Conservation (phyloP, 2,113 vertebrate species). For the Strix uralensis region DNA sequence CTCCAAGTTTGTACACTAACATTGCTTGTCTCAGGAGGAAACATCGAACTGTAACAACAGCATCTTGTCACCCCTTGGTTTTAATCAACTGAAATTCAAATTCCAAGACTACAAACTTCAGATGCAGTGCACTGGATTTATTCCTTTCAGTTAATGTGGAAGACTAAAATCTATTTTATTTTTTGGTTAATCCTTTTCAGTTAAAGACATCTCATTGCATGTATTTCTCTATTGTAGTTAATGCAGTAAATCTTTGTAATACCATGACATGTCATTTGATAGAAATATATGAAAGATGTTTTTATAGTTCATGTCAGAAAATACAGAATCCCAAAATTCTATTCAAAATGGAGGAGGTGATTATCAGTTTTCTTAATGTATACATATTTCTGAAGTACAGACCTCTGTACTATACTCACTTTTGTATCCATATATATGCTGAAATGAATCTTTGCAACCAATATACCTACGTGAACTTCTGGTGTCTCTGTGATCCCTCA, state of each 20-base stretch:
- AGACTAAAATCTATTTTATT: background rate
- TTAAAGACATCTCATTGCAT: background rate
- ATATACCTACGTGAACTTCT: background rate
- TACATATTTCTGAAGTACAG: background rate
- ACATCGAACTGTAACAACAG: background rate
- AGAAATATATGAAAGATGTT: background rate
- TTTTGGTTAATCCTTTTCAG: background rate
- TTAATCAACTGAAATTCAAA: background rate
- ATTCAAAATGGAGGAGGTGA: background rate
- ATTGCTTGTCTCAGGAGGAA: background rate
- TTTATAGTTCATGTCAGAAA: background rate
- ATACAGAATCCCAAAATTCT: background rate
- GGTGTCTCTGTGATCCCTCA: background rate
- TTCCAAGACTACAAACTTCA: background rate
- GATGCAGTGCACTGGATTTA: accelerated
- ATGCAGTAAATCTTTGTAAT: background rate
- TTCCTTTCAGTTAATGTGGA: background rate
- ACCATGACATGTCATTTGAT: background rate
- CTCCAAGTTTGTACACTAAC: background rate
- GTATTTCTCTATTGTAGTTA: background rate
- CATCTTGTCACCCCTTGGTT: background rate
- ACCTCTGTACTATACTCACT: background rate
- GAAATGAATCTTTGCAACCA: background rate
- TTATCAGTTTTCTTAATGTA: background rate
- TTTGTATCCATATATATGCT: background rate